Evolutionary conservation across 2,888 invertebrate species (phyloP), one percentile per base, ranked within the genome.

Genomic region (Julus scandinavius): DNA sequence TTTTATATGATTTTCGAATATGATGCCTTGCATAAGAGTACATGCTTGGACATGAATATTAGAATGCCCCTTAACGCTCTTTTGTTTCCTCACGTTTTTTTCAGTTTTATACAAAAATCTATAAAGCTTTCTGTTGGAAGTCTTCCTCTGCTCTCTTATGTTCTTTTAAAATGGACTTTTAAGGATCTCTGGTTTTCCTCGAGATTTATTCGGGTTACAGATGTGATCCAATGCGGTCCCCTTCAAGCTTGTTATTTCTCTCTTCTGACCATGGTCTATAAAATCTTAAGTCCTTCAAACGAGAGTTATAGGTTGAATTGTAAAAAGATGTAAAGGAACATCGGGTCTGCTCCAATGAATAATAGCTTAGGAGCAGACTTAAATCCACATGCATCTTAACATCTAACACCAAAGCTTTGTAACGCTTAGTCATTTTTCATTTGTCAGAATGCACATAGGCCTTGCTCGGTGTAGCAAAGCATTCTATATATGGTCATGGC

Each of bases 351-450:
- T 13, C 29, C 80, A 80, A 80, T 80, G 80, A 80, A 80, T 80
- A 80, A 80, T 80, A 40, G 80, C 80, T 80, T 40, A 29, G 80
- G 38, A 38, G 38, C 80, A 15, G 80, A 80, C 80, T 80, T 80
- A 80, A 80, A 80, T 80, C 80, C 80, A 80, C 80, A 80, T 11
- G 80, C 80, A 80, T 80, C 80, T 80, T 80, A 80, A 38, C 80
- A 80, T 80, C 80, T 80, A 80, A 80, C 80, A 80, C 80, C 80
- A 38, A 38, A 80, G 80, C 80, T 80, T 80, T 80, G 80, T 80
- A 80, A 80, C 80, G 80, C 80, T 38, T 80, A 80, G 38, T 80
- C 80, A 80, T 80, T 80, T 80, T 80, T 80, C 80, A 80, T 80
- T 80, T 80, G 80, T 80, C 80, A 80, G 80, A 80, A 15, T 63